Conservation (phyloP, 2,113 vertebrate species). For the Ictalurus punctatus region DNA sequence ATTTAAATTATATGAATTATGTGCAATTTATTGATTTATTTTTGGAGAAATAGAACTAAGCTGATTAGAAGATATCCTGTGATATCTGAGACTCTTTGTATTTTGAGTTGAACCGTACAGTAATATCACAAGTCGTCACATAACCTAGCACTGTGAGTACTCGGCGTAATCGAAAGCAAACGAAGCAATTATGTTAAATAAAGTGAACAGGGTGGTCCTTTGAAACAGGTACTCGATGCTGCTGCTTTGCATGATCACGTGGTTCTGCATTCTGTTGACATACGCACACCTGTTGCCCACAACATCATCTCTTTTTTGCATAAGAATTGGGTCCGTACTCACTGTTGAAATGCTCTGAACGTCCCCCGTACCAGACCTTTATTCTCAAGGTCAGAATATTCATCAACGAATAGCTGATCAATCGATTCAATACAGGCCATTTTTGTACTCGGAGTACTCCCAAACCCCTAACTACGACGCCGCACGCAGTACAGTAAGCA, state of each 20-base stretch:
- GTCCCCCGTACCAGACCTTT: not conserved
- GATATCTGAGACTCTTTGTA: not conserved
- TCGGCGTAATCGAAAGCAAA: not conserved
- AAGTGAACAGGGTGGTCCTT: not conserved
- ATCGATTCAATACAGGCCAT: not conserved
- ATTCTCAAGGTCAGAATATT: not conserved
- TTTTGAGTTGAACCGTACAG: not conserved
- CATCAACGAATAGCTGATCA: not conserved
- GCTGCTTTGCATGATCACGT: conserved; percentile 1
- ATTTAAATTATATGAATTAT: too few species aligned
- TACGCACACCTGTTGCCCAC: not conserved
- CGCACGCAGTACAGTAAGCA: too few species aligned
- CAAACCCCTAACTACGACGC: not conserved
- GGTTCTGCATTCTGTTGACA: not conserved
- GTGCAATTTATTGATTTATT: too few species aligned
- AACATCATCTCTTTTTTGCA: conserved; percentile 10
- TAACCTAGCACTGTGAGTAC: not conserved
- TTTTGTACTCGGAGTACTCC: not conserved
- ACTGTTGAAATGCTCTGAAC: not conserved
- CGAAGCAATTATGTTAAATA: not conserved
- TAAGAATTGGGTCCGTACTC: not conserved
- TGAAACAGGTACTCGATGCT: not conserved
- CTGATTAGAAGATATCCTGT: too few species aligned
- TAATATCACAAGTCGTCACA: not conserved
- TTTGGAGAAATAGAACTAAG: too few species aligned